Evolutionary conservation across 2,888 invertebrate genomes (phyloP).

Genomic region (Drosophila mulleri): DNA sequence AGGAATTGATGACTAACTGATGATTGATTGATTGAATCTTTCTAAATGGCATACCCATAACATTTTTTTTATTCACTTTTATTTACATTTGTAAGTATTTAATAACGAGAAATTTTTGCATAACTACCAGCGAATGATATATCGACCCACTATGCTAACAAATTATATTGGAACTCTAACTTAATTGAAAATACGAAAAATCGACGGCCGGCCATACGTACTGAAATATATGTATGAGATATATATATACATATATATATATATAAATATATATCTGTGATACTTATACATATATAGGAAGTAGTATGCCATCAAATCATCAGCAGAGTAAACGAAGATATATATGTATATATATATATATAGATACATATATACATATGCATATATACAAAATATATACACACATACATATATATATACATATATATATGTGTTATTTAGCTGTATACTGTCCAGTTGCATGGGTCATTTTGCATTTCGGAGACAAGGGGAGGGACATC

Average conservation of each 20-base stretch:
- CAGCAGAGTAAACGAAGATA: not conserved
- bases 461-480: slow-evolving; percentile 34
- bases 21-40: not conserved
- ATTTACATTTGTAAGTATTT: slow-evolving; percentile 21
- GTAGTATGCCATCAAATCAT: slow-evolving; percentile 11
- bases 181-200: slow-evolving; percentile 20
- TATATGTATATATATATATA: not conserved
- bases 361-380: not conserved
- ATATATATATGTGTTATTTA: not conserved
- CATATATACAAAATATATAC: not conserved
- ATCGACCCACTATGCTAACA: slow-evolving; percentile 31
- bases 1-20: not conserved
- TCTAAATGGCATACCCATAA: slow-evolving; percentile 2
- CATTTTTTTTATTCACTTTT: slow-evolving; percentile 24
- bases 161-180: slow-evolving; percentile 6
- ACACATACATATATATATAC: not conserved
- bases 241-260: not conserved
- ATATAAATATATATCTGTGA: not conserved
- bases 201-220: not conserved
- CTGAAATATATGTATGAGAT: not conserved
- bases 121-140: slow-evolving; percentile 30
- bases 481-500: slow-evolving; percentile 20
- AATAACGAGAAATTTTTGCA: slow-evolving; percentile 52
- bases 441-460: slow-evolving; percentile 18
- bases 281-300: not conserved